Conservation (phyloP, 2,113 vertebrate species). For the Oxyruncus cristatus region DNA sequence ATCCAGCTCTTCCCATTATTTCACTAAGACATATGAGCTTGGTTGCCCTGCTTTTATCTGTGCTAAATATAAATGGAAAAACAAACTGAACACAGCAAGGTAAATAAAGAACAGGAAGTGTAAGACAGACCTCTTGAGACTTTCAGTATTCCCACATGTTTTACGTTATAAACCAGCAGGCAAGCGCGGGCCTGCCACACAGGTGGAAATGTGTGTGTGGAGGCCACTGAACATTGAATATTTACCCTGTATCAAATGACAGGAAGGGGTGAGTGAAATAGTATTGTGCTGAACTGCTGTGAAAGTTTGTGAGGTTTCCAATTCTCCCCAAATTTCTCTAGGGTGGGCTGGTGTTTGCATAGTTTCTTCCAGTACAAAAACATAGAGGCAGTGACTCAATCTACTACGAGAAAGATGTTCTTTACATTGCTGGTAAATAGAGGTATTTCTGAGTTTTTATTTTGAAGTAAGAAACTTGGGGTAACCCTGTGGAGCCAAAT, state of each 20-base stretch:
- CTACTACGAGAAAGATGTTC: background rate
- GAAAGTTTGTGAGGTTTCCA: conserved; percentile 25
- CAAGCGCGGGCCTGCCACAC: conserved; percentile 13
- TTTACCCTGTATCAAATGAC: conserved; percentile 63
- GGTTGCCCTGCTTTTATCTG: conserved; percentile 27
- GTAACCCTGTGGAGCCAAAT: background rate
- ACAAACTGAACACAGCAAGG: conserved; percentile 57
- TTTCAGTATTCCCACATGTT: conserved; percentile 57
- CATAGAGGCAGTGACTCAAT: background rate
- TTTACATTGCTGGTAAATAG: background rate
- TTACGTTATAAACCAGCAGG: conserved; percentile 47
- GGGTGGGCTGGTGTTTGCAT: conserved; percentile 45
- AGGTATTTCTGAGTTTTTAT: background rate
- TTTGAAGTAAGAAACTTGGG: background rate
- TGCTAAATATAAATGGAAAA: conserved; percentile 65
- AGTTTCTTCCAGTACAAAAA: conserved; percentile 20
- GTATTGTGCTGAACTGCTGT: conserved; percentile 7
- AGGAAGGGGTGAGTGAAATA: conserved; percentile 28
- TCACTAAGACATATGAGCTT: conserved; percentile 27
- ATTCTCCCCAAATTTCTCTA: conserved; percentile 7
- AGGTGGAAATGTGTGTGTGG: conserved; percentile 55
- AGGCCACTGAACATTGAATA: conserved; percentile 25
- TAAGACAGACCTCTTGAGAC: conserved; percentile 59
- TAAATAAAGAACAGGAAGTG: conserved; percentile 65
- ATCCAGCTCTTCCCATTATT: conserved; percentile 43